These are phyloP conservation scores for Sebastolobus altivelis DNA, from an alignment of 2,797 vertebrate genomes.

Conservation along the genomic window DNA sequence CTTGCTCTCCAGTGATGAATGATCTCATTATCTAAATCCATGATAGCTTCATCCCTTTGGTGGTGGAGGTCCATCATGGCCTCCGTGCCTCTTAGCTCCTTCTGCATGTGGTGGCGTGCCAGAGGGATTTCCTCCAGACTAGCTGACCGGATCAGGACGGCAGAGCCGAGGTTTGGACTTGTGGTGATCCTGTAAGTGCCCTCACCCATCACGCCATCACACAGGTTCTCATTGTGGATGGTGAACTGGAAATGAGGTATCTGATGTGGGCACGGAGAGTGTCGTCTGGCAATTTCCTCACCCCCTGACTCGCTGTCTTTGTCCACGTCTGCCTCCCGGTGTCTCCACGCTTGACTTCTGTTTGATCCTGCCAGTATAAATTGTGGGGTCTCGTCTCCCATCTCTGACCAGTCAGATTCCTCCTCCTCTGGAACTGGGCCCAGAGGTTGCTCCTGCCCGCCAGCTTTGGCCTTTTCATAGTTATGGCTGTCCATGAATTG, in stretches of 20 bases:
- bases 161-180: conserved; percentile 61
- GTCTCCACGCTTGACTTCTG: conserved; percentile 71
- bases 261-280: conserved; percentile 58
- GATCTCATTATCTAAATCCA: conserved; percentile 77
- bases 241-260: conserved; percentile 83
- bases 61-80: conserved; percentile 80
- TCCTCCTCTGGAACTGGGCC: conserved; percentile 84
- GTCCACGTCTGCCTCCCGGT: conserved; percentile 68
- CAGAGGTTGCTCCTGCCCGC: conserved; percentile 76
- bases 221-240: conserved; percentile 72
- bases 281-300: conserved; percentile 62
- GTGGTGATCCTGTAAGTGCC: conserved; percentile 59
- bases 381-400: conserved; percentile 78
- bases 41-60: conserved; percentile 30
- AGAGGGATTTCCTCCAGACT: conserved; percentile 83
- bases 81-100: conserved; percentile 77
- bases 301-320: conserved; percentile 78
- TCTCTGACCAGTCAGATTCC: conserved; percentile 87
- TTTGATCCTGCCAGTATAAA: conserved; percentile 64
- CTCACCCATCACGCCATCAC: conserved; percentile 49
- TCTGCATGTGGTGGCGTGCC: conserved; percentile 60
- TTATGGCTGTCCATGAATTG: conserved; percentile 83
- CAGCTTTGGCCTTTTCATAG: conserved; percentile 64
- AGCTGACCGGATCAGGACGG: conserved; percentile 81
- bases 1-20: conserved; percentile 78